Evolutionary conservation across 2,888 invertebrate genomes (phyloP).

Genomic region (Protodeltote pygarga): DNA sequence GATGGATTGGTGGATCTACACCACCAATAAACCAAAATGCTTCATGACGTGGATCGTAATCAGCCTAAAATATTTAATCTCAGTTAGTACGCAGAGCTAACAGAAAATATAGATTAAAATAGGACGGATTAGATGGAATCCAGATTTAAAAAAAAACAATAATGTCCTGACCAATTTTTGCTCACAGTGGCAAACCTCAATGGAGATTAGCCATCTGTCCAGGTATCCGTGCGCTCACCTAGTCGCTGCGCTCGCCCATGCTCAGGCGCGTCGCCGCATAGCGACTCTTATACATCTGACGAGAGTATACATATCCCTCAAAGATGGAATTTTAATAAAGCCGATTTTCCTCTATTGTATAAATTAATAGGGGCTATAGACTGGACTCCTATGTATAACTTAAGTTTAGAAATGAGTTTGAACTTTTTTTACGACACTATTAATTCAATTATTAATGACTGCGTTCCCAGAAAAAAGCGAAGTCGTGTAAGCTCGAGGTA

Average conservation of each 20-base stretch:
- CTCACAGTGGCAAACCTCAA: too few relatives aligned
- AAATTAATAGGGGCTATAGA: conserved; percentile 1
- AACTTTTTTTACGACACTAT: conserved; percentile 6
- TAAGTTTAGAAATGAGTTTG: conserved; percentile 14
- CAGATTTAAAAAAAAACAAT: too few relatives aligned
- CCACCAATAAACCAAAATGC: conserved; percentile 95
- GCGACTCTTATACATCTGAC: background rate
- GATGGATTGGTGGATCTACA: conserved; percentile 84
- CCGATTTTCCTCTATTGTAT: conserved; percentile 6
- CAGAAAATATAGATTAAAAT: too few relatives aligned
- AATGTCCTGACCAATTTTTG: too few relatives aligned
- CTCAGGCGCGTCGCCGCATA: background rate
- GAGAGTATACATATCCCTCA: background rate
- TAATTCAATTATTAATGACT: conserved; percentile 19
- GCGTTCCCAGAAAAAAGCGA: conserved; percentile 34
- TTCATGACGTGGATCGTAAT: conserved; percentile 92
- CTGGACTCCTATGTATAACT: conserved; percentile 13
- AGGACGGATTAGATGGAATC: too few relatives aligned
- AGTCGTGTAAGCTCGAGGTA: conserved; percentile 13
- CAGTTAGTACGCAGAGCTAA: too few relatives aligned
- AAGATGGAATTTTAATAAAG: conserved; percentile 11
- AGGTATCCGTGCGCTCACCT: background rate
- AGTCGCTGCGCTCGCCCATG: background rate
- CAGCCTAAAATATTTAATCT: conserved; percentile 82
- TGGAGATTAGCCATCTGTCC: too few relatives aligned